Evolutionary conservation across 37 sponge, comb jelly and placozoan genomes (phyloP).

Genomic region (Diacarnus erythraeanus): DNA sequence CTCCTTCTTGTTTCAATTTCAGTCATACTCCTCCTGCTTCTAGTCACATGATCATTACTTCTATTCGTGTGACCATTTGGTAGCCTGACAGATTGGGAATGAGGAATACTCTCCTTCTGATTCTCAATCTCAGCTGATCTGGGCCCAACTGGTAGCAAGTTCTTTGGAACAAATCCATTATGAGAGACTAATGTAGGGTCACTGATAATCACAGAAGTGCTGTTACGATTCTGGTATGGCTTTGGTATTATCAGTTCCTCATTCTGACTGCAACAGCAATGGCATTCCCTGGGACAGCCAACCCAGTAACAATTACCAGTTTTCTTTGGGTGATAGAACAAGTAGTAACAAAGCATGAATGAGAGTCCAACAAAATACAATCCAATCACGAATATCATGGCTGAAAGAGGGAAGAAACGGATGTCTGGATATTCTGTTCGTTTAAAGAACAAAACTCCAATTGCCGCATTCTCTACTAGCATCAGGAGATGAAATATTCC

Average conservation of each 20-base stretch:
- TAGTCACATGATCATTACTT: background rate
- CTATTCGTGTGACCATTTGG: background rate
- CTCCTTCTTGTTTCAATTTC: background rate
- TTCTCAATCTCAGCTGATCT: background rate
- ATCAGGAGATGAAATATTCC: slow-evolving; percentile 53
- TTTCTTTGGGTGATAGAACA: slow-evolving; percentile 26
- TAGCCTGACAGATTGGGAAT: background rate
- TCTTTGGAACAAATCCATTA: slow-evolving; percentile 26
- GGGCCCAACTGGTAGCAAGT: slow-evolving; percentile 3
- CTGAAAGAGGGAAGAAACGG: slow-evolving; percentile 12
- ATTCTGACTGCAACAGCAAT: background rate
- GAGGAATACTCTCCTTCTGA: background rate
- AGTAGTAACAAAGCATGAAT: slow-evolving; percentile 50
- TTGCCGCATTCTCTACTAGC: slow-evolving; percentile 53
- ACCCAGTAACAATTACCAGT: slow-evolving; percentile 39
- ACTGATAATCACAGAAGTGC: slow-evolving; percentile 19
- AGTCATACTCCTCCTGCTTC: background rate
- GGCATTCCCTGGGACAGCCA: slow-evolving; percentile 26
- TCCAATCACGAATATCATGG: slow-evolving; percentile 30
- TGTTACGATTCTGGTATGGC: background rate
- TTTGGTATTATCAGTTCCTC: background rate
- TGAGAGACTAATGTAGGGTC: slow-evolving; percentile 13
- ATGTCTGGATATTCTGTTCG: too few relatives aligned
- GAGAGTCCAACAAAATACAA: slow-evolving; percentile 34
- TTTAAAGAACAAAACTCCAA: slow-evolving; percentile 46